Conservation (phyloP, 2,888 invertebrate species). For the Diaphora mendica region DNA sequence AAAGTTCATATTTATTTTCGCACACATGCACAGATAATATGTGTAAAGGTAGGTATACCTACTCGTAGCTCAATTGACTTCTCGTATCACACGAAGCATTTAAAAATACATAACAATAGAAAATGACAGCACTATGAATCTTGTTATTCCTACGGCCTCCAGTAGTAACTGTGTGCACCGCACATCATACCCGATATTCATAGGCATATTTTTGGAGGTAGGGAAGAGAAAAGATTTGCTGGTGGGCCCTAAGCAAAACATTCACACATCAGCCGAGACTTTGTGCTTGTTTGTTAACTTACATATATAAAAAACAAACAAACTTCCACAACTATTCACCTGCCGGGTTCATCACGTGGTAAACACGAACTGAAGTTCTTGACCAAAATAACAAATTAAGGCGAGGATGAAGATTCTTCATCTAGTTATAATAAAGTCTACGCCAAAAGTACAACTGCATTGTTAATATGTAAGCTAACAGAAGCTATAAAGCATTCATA, state of each 20-base stretch:
- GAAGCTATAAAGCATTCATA: constrained; percentile 25
- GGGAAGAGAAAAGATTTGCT: background rate
- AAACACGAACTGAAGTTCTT: background rate
- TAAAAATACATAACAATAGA: background rate
- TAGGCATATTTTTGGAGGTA: background rate
- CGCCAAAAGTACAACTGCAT: constrained; percentile 16
- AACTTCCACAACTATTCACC: background rate
- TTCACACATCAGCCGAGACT: background rate
- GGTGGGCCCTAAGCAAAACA: background rate
- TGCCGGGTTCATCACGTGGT: background rate
- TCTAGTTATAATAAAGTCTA: constrained; percentile 20
- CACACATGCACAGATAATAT: background rate
- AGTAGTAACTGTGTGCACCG: background rate
- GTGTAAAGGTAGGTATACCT: background rate
- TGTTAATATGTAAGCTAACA: constrained; percentile 9
- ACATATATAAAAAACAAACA: constrained; percentile 3
- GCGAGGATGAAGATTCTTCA: background rate
- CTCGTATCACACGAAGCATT: background rate
- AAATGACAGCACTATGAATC: too few relatives aligned
- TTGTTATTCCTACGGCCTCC: too few relatives aligned
- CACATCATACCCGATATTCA: background rate
- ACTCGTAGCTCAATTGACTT: background rate
- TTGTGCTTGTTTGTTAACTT: constrained; percentile 18
- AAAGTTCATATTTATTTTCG: background rate
- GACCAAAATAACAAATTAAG: background rate